Base-by-base conservation (phyloP, 1,140 invertebrate species). In the Campoletis sonorensis region DNA sequence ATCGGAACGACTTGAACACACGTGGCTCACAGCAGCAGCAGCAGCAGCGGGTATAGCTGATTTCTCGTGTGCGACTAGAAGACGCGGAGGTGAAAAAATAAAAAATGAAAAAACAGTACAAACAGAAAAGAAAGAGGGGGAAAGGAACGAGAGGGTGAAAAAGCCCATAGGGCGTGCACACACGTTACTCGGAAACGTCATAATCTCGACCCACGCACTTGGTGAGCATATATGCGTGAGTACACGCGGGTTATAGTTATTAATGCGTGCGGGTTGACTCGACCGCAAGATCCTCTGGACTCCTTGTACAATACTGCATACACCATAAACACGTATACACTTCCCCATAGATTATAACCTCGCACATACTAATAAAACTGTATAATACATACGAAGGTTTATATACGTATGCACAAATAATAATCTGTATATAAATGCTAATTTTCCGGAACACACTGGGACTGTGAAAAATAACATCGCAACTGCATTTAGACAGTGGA, bases 111-210 rank as follows among this genome's bases (percentile, higher is more conserved):
- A 71, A 37, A 71, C 1, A 73, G 71, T 49, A 26, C 5, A 73
- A 73, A 58, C 30, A 51, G 61, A 67, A 23, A 67, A 23, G 21
- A 21, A 64, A 1, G 21, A 21, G 21, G 18, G 8, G 61, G 30
- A 67, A 13, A 67, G 21, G 61, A 27, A 27, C 1, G 10, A 27
- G 23, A 67, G 21, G 61, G 21, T n/a, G 23, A 5, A 72, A 11
- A 78, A 58, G 54, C 45, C 40, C 45, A 77, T 61, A 33, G 13
- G 76, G 58, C 54, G 67, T 30, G 67, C 79, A 8, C 15, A 27
- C 40, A 71, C 23, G 37, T 71, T 80, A 73, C 79, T 80, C 49
- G 79, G 79, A 81, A 81, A 81, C 79, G 79, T 81, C 79, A 81
- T 81, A 81, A 81, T 81, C 79, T 76, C 71, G 27, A 18, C 79